Evolutionary conservation across 2,113 vertebrate species (phyloP).

Genomic region (Rutilus rutilus): DNA sequence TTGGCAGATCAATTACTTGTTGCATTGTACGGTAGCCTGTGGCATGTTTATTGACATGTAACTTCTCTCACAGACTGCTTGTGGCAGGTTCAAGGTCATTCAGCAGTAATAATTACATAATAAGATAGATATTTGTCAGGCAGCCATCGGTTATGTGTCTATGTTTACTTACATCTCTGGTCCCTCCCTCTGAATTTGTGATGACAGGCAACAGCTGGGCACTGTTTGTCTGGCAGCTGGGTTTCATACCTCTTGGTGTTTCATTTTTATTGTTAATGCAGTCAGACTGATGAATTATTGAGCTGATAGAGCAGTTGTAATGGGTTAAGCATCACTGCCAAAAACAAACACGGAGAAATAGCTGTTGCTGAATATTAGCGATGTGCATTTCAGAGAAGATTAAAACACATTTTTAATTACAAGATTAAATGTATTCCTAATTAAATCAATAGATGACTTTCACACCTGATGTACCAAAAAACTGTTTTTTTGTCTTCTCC

Average conservation of each 20-base stretch:
- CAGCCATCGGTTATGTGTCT: constrained; percentile 28
- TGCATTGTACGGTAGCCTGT: background rate
- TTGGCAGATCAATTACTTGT: constrained; percentile 29
- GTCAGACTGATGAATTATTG: constrained; percentile 38
- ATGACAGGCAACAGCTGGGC: constrained; percentile 57
- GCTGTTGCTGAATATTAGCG: background rate
- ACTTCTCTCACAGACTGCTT: background rate
- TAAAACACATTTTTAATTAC: constrained; percentile 7
- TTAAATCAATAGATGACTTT: background rate
- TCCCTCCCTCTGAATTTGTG: constrained; percentile 48
- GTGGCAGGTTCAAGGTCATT: background rate
- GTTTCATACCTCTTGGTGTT: constrained; percentile 43
- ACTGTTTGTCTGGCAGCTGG: constrained; percentile 60
- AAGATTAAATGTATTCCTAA: background rate
- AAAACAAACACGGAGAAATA: background rate
- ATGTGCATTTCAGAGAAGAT: background rate
- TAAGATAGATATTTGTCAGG: constrained; percentile 40
- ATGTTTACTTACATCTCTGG: constrained; percentile 39
- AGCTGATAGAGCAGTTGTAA: constrained; percentile 15
- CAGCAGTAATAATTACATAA: constrained; percentile 29
- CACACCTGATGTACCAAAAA: background rate
- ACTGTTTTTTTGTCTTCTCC: background rate
- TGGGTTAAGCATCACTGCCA: background rate
- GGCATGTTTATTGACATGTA: constrained; percentile 20
- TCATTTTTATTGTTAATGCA: constrained; percentile 37